phyloP scores from a whole-genome alignment of 2,797 vertebrate species.

The Schizopygopsis malacanthus region DNA sequence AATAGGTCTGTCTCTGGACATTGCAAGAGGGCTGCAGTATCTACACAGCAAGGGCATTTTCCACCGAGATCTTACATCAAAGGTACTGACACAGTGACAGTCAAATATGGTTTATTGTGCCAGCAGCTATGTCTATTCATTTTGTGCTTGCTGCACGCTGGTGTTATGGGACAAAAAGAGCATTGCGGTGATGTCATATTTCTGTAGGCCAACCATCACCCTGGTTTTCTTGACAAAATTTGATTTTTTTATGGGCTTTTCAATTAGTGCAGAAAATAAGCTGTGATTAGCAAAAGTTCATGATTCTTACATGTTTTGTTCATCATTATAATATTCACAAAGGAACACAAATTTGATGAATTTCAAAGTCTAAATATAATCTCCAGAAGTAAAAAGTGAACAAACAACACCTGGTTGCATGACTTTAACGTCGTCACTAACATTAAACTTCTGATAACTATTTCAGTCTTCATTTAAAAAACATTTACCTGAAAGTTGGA shows the following conservation, averaged over 20 bases:
- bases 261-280: background rate
- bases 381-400: background rate
- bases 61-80: slow-evolving; percentile 88
- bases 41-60: slow-evolving; percentile 89
- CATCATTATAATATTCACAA: background rate
- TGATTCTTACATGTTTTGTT: background rate
- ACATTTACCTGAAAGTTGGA: background rate
- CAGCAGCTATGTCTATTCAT: background rate
- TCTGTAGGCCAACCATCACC: background rate
- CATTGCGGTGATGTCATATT: background rate
- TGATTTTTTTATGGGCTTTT: background rate
- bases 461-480: background rate
- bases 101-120: background rate
- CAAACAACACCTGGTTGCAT: background rate
- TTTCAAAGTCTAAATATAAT: background rate
- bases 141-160: background rate
- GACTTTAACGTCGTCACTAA: background rate
- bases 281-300: background rate
- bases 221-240: background rate
- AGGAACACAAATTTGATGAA: background rate
- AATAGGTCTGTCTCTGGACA: slow-evolving; percentile 83
- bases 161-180: background rate
- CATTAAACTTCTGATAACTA: background rate
- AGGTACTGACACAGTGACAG: slow-evolving; percentile 70
- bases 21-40: slow-evolving; percentile 82